Base-by-base conservation (phyloP, 2,113 vertebrate species). In the Notechis scutatus region DNA sequence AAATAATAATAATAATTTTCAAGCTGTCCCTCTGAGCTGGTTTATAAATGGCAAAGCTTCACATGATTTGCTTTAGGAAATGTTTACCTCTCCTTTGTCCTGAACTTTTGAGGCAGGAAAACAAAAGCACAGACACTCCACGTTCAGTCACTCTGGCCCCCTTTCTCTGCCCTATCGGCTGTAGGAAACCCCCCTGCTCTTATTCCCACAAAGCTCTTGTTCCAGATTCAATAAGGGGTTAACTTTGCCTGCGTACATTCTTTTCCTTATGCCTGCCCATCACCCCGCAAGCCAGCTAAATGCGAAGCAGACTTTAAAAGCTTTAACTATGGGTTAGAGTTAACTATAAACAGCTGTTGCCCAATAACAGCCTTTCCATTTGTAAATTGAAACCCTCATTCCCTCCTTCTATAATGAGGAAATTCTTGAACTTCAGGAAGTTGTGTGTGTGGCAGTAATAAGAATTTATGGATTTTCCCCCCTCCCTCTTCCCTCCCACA, bases 271-370 rank as follows among this genome's bases (percentile, higher is more conserved):
- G 18, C 29, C n/a, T n/a, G 26, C 81, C 42, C 42, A 9, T 20
- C 64, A 90, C 85, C 93, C 93, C 94, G 89, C 74, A 45, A 90
- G 94, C 93, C 94, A 97, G 97, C 97, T 97, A 97, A 98, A 96
- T 95, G 96, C 94, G 92, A 95, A 97, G 94, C 96, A 93, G 95
- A 95, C 88, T 18, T 96, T 94, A 94, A 96, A 97, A 96, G 94
- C 95, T 97, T 95, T 96, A 95, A 97, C 95, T 95, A 96, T 95
- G 97, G 95, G 94, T 97, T 97, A 96, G 90, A 97, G 96, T 97
- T 98, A 98, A 98, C 97, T 96, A 96, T 95, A 96, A 98, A 96
- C 97, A 98, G 97, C 97, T 98, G 98, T 94, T 97, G 96, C 92
- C 96, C 97, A 97, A 98, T 98, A 98, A 98, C 95, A 95, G 96